Base-by-base conservation (phyloP, 2,888 invertebrate genomes). In the Drosophila mimetica region DNA sequence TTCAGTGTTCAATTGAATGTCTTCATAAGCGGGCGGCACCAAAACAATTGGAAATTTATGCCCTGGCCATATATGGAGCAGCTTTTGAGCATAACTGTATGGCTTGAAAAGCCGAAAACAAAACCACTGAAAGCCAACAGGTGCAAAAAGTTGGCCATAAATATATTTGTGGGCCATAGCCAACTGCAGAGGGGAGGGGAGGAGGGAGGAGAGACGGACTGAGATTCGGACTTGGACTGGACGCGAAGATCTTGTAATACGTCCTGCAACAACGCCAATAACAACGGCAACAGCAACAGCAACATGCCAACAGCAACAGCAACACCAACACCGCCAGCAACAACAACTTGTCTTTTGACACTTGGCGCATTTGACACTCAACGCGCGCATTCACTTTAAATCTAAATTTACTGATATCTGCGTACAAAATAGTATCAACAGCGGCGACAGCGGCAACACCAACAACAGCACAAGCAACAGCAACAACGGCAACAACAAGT, bases 351-450 rank as follows among this genome's bases (percentile, higher is more conserved):
- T 87, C 87, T 71, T 77, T 88, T 88, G 84, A 84, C 84, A 84
- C 84, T 84, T 84, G 75, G 89, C 81, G 89, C 88, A 83, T 89
- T 85, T 85, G 85, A 85, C 85, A 85, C 85, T 87, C 88, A 87
- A 89, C 85, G 85, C 85, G 85, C 85, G 85, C 85, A 85, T 89
- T 85, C 85, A 85, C 89, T 89, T 89, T 89, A 89, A 85, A 85
- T 85, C 85, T 86, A 89, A 85, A 89, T 85, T 88, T 85, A 85
- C 85, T 89, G 85, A 85, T 85, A 85, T 88, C 85, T 79, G 88
- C 88, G 83, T 86, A 85, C 89, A 87, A 85, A 85, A 88, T 88
- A 85, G 79, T 88, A 85, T 85, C 85, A 85, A 80, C 87, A 85
- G 71, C 82, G 80, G 86, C 79, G 81, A 86, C 84, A 79, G 83